phyloP scores from a whole-genome alignment of 2,888 invertebrate genomes.

The Sepiola atlantica region DNA sequence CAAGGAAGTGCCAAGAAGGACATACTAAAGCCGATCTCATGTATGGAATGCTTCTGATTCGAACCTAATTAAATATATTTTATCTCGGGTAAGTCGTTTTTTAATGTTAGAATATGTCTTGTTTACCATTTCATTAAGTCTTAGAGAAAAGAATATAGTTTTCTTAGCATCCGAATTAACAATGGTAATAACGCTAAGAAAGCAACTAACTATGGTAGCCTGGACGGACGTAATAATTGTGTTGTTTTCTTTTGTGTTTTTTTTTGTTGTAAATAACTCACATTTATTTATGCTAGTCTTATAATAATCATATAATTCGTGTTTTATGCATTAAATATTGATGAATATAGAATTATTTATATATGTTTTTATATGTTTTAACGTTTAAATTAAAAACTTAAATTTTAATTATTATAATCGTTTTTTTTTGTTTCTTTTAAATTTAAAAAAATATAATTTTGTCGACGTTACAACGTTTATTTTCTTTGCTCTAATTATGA shows the following conservation, averaged over 20 bases:
- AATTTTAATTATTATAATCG: too few species aligned
- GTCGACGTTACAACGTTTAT: background rate
- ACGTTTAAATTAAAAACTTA: too few species aligned
- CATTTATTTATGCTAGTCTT: background rate
- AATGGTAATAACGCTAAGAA: background rate
- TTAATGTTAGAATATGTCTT: background rate
- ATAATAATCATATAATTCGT: background rate
- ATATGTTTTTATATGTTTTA: too few species aligned
- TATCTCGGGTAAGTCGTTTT: background rate
- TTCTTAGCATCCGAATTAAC: background rate
- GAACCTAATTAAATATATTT: background rate
- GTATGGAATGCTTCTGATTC: background rate
- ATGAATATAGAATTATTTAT: too few species aligned
- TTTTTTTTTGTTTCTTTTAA: too few species aligned
- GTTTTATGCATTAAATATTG: background rate
- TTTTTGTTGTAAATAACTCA: slow-evolving; percentile 1
- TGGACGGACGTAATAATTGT: background rate
- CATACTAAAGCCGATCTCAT: background rate
- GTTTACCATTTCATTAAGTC: background rate
- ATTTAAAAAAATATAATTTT: background rate
- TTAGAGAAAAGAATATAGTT: background rate
- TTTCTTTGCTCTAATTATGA: background rate
- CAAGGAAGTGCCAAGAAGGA: slow-evolving; percentile 6
- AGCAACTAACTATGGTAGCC: background rate
- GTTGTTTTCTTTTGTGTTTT: background rate